phyloP scores from a whole-genome alignment of 1,140 invertebrate species.

The Gerris buenoi region DNA sequence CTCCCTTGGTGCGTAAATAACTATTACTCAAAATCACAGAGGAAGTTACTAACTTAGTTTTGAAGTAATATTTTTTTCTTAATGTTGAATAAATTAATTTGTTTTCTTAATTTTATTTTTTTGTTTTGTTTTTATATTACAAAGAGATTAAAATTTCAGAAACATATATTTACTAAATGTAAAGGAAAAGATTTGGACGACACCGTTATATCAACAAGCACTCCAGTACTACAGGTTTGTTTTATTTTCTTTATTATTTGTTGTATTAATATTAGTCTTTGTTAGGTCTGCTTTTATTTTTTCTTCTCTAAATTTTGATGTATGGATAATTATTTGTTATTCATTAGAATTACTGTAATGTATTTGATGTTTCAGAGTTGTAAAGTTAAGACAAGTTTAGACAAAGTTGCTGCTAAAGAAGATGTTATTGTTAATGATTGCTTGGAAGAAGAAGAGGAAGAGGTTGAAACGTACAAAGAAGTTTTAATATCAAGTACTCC shows the following conservation, averaged over 20 bases:
- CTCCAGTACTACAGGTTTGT: not conserved
- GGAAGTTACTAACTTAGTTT: too few relatives aligned
- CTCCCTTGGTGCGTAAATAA: too few relatives aligned
- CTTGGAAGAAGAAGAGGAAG: too few relatives aligned
- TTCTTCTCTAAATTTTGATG: too few relatives aligned
- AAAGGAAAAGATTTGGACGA: not conserved
- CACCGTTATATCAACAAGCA: not conserved
- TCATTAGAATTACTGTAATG: not conserved
- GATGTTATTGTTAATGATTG: too few relatives aligned
- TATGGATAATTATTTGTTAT: not conserved
- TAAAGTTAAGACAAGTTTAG: not conserved
- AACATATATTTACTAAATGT: slow-evolving; percentile 28
- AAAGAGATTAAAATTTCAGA: slow-evolving; percentile 16
- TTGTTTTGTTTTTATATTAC: slow-evolving; percentile 14
- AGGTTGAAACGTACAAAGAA: not conserved
- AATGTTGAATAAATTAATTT: too few relatives aligned
- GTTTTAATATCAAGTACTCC: slow-evolving; percentile 12
- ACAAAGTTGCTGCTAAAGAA: too few relatives aligned
- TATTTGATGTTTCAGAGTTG: not conserved
- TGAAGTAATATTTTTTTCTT: too few relatives aligned
- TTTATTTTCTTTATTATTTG: not conserved
- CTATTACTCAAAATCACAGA: too few relatives aligned
- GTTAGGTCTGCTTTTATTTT: too few relatives aligned
- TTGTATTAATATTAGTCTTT: not conserved
- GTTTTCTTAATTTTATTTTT: too few relatives aligned